Base-by-base conservation (phyloP, 2,888 invertebrate species). In the Resseliella maxima region DNA sequence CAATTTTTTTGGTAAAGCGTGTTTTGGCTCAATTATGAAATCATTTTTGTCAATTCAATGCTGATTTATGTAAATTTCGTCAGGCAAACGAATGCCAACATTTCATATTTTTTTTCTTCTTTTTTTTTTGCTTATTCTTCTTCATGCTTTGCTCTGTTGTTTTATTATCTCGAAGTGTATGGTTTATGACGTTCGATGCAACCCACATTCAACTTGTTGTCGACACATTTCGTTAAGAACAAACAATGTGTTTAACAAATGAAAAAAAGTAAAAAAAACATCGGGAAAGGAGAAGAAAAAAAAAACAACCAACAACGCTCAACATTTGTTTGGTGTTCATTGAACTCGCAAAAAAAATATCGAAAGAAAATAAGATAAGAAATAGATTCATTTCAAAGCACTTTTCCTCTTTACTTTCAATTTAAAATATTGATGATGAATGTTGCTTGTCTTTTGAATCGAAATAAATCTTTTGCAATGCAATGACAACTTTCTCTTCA, bases 21-120 rank as follows among this genome's bases (percentile, higher is more conserved):
- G 10, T 24, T 8, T 6, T 50, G 46, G 46, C 24, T n/a, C 59
- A 59, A 59, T 59, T 59, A 59, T 59, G 59, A 59, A 59, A 59
- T 59, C 59, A 24, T 24, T 59, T 59, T 24, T 59, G 59, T 59
- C 59, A 59, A 59, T 59, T 59, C 59, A 59, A 59, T 59, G 59
- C 24, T 59, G 59, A 59, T 59, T 59, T 59, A 59, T 59, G 59
- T 59, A 59, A 59, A 59, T 59, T n/a, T 24, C 24, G 59, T 59
- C 12, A 24, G 24, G 24, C 59, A 59, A 6, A 10, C 3, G 24
- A 59, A 59, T 2, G 46, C 8, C 46, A 15, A 8, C 2, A 50
- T 15, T 15, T 15, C 12, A 15, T 50, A 15, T 50, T 50, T 50
- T 59, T 24, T n/a, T n/a, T n/a, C n/a, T n/a, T n/a, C n/a, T n/a